Percentiles rank a stretch among this genome's conserved stretches.
Evolutionary conservation across 2,113 vertebrate genomes (phyloP).

Genomic region (Lipophrys pholis): DNA sequence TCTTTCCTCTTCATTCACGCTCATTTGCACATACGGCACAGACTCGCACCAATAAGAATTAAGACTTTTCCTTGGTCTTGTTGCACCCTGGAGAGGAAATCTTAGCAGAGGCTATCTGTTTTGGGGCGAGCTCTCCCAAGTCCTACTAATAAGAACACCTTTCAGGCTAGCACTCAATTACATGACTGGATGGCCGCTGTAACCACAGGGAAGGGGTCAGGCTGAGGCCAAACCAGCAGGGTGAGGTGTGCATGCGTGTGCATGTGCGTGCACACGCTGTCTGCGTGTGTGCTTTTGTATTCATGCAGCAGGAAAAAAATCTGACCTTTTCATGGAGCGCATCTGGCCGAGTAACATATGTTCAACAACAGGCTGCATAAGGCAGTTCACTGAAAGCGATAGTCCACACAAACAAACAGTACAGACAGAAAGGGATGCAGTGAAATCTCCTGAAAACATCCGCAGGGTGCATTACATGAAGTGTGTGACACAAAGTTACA

Average conservation of each 20-base stretch:
- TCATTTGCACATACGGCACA: conserved; percentile 1
- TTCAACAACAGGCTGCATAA: conserved; percentile 47
- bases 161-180: conserved; percentile 52
- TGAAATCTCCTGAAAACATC: neutral
- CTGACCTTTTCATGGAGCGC: conserved; percentile 60
- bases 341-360: conserved; percentile 52
- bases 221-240: conserved; percentile 46
- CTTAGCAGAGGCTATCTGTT: conserved; percentile 36
- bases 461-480: conserved; percentile 1
- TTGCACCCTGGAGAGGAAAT: conserved; percentile 25
- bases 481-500: neutral
- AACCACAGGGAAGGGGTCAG: conserved; percentile 47
- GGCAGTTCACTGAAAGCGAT: conserved; percentile 37
- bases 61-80: neutral
- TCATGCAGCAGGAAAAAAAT: conserved; percentile 56
- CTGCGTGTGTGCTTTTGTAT: conserved; percentile 37
- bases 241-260: neutral
- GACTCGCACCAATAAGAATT: conserved; percentile 3
- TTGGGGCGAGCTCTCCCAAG: conserved; percentile 31
- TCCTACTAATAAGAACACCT: conserved; percentile 49
- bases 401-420: neutral
- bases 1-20: neutral
- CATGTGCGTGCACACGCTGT: neutral
- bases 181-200: conserved; percentile 49
- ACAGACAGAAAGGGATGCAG: neutral